These are phyloP conservation scores for Physeter macrocephalus DNA, from an alignment of 2,113 vertebrate species.

Conservation along the genomic window DNA sequence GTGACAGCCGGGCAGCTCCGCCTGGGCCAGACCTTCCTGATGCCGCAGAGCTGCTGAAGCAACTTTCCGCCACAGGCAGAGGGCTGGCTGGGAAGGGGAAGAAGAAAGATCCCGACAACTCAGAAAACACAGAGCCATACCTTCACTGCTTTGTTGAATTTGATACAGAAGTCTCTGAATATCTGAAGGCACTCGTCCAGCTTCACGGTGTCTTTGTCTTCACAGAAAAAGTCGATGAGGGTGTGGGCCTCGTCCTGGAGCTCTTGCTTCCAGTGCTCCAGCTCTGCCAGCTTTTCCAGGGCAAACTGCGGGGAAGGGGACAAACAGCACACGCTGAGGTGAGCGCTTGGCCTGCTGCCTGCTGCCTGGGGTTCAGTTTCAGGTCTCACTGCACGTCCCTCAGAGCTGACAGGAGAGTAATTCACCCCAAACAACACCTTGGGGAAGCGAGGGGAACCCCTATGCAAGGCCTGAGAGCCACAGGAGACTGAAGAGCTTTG, in stretches of 20 bases:
- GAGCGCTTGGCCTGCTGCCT: rapidly evolving
- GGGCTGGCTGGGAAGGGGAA: not conserved
- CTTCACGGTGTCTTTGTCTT: slow-evolving; percentile 97
- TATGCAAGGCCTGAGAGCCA: not conserved
- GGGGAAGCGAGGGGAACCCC: not conserved
- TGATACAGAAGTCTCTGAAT: slow-evolving; percentile 95
- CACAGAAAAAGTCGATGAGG: slow-evolving; percentile 98
- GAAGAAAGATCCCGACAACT: not conserved
- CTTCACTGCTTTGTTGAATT: slow-evolving; percentile 96
- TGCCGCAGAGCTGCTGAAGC: rapidly evolving
- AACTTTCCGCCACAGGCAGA: not conserved
- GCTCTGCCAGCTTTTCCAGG: slow-evolving; percentile 85
- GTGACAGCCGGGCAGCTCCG: rapidly evolving
- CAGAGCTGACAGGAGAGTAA: not conserved
- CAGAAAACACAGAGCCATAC: slow-evolving; percentile 71
- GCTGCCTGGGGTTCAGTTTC: not conserved
- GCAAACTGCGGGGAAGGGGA: slow-evolving; percentile 82
- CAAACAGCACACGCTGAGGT: not conserved
- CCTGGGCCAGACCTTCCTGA: not conserved
- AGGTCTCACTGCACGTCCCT: not conserved
- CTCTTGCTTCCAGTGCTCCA: slow-evolving; percentile 86
- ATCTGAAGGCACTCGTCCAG: slow-evolving; percentile 97
- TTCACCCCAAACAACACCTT: not conserved
- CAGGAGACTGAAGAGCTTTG: not conserved
- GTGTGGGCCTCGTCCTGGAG: slow-evolving; percentile 88